phyloP scores from a whole-genome alignment of 2,113 vertebrate genomes.

The Fregata magnificens region DNA sequence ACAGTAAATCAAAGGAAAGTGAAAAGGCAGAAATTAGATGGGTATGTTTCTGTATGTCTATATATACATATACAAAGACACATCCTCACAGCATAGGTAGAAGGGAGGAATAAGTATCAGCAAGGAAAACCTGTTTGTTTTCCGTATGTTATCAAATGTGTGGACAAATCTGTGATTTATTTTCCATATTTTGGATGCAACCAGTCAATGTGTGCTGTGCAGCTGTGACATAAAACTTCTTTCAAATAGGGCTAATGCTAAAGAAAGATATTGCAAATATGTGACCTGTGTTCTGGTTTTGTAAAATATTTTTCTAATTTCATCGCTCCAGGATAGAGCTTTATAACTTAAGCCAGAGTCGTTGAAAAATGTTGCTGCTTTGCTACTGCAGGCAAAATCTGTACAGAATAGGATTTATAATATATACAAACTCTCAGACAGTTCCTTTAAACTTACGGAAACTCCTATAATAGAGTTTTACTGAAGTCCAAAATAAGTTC shows the following conservation, averaged over 20 bases:
- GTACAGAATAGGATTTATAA: slow-evolving; percentile 59
- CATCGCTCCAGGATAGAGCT: background rate
- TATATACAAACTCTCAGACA: slow-evolving; percentile 53
- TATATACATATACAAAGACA: background rate
- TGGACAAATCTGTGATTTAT: slow-evolving; percentile 2
- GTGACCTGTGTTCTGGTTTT: slow-evolving; percentile 6
- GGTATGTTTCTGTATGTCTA: background rate
- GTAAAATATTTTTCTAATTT: slow-evolving; percentile 38
- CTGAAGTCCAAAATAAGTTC: slow-evolving; percentile 54
- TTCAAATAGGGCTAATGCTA: background rate
- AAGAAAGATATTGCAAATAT: slow-evolving; percentile 18
- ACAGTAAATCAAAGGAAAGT: slow-evolving; percentile 53
- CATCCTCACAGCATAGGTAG: background rate
- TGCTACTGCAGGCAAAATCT: slow-evolving; percentile 41
- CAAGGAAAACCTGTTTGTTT: background rate
- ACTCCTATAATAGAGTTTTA: slow-evolving; percentile 55
- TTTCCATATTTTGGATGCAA: slow-evolving; percentile 17
- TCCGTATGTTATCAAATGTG: background rate
- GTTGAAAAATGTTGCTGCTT: slow-evolving; percentile 35
- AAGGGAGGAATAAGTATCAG: background rate
- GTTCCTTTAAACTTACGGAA: slow-evolving; percentile 62
- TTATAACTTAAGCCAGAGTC: slow-evolving; percentile 47
- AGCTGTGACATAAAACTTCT: slow-evolving; percentile 53
- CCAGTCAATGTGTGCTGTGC: background rate
- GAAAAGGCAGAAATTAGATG: slow-evolving; percentile 20